Base-by-base conservation (phyloP, 2,113 vertebrate genomes). In the Pygoscelis adeliae region DNA sequence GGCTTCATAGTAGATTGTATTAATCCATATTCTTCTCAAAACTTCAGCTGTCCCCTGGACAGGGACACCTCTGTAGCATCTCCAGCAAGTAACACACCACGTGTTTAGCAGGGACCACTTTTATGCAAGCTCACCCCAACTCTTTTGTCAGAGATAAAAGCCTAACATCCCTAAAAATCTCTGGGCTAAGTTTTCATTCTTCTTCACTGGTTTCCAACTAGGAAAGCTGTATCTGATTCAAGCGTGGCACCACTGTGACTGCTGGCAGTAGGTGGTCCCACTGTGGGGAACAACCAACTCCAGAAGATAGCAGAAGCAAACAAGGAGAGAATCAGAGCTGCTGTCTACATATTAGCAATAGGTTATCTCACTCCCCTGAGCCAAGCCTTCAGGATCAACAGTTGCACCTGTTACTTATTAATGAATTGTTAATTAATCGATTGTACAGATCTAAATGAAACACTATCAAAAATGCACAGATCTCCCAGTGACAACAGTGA, bases 181-280 rank as follows among this genome's bases (percentile, higher is more conserved):
- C 52, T 34, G 25, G 32, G 10, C 16, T 82, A 50, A 18, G 17
- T 69, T 67, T 92, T 71, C n/a, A n/a, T 30, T 59, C 50, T 77
- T 58, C n/a, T 88, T 46, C 65, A 32, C 27, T 55, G 42, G 10
- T 29, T 93, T 89, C 72, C 1, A 0, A 19, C 6, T n/a, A 36
- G 46, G 18, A 84, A 91, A 91, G 36, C 20, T 79, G 13, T 27
- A 50, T 6, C 20, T 32, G 20, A 66, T 42, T 66, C 46, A 58
- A 20, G 18, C 2, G 0, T 38, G 15, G 46, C 40, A 76, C 8
- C 62, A 47, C 30, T 0, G 0, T 30, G 49, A 80, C 23, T 17
- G 5, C 49, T 11, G 9, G 76, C 32, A 80, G 62, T 0, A 62
- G 49, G 38, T 5, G 30, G 21, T 3, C 32, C 21, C 38, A 32